phyloP scores from a whole-genome alignment of 2,888 invertebrate genomes.

The Gerris lacustris region DNA sequence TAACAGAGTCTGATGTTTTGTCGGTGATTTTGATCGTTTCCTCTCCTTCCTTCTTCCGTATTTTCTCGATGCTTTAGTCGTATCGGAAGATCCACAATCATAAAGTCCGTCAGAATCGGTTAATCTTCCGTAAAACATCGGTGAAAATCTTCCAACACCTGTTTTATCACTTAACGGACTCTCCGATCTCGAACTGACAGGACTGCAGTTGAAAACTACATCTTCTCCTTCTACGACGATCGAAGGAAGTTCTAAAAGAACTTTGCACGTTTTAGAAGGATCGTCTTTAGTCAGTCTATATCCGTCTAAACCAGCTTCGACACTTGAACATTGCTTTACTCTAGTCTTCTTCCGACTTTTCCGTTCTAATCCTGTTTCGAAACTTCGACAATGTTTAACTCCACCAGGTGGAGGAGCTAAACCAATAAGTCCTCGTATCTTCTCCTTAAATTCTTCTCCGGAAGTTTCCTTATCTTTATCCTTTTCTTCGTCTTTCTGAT shows the following conservation, averaged over 20 bases:
- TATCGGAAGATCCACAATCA: conserved; percentile 65
- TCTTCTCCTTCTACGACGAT: conserved; percentile 46
- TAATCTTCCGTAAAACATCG: conserved; percentile 56
- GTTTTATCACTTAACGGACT: conserved; percentile 64
- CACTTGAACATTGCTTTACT: conserved; percentile 29
- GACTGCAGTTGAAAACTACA: conserved; percentile 42
- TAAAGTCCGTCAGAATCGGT: conserved; percentile 70
- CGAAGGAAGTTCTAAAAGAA: conserved; percentile 47
- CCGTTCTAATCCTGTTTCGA: conserved; percentile 26
- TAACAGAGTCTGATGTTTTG: conserved; percentile 40
- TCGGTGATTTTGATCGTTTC: conserved; percentile 42
- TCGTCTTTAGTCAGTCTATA: conserved; percentile 17
- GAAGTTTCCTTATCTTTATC: not conserved
- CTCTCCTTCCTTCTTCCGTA: conserved; percentile 49
- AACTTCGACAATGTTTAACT: conserved; percentile 27
- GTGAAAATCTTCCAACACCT: conserved; percentile 51
- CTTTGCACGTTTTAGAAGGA: conserved; percentile 33
- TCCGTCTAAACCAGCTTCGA: conserved; percentile 28
- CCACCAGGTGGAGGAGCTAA: conserved; percentile 12
- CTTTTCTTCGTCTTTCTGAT: conserved; percentile 50
- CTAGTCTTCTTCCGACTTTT: conserved; percentile 20
- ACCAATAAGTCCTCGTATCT: conserved; percentile 18
- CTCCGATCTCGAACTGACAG: conserved; percentile 65
- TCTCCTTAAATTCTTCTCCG: not conserved
- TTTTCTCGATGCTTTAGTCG: conserved; percentile 40